Evolutionary conservation across 2,888 invertebrate species (phyloP), one percentile per base, ranked within the genome.

Genomic region (Luperina testacea): DNA sequence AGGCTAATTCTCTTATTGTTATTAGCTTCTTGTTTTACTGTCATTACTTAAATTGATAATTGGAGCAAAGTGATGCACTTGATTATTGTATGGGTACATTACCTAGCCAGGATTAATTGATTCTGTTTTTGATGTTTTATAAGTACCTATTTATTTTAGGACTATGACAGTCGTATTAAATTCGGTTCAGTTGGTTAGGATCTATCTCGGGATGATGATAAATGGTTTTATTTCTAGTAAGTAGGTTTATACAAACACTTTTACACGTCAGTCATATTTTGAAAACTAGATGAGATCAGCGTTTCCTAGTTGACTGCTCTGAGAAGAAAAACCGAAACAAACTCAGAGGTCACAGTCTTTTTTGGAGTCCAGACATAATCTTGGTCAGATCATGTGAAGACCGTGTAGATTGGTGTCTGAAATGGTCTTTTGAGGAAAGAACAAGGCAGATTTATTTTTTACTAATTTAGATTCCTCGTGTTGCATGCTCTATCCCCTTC

Each of bases 1-100:
- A 85, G 57, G 45, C 32, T 87, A 42, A 88, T 89, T 79, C 76
- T 72, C 48, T 42, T 64, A 85, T 72, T 78, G 85, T 80, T 80
- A 82, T 81, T 75, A 57, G 69, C 57, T 61, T 57, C 78, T 77
- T 77, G 80, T 87, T 83, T 79, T 17, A 64, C 9, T 45, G 48
- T 69, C 7, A 84, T 81, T 77, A 27, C 20, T 24, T 59, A 9
- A 1, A 48, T 68, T 63, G 48, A 20, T 80, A 15, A 57, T 57
- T 32, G 42, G 7, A 17, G 15, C 38, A 82, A 71, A 24, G 27
- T 4, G 42, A 51, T 53, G 15, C 42, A 17, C 0, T 63, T 61
- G 6, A 15, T 27, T 27, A 61, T 27, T 61, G 15, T 7, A 13
- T 61, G 15, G 61, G 9, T 7, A n/a, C 8, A 24, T 9, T 51